Conservation (phyloP, 2,888 invertebrate species). For the Griposia aprilina region DNA sequence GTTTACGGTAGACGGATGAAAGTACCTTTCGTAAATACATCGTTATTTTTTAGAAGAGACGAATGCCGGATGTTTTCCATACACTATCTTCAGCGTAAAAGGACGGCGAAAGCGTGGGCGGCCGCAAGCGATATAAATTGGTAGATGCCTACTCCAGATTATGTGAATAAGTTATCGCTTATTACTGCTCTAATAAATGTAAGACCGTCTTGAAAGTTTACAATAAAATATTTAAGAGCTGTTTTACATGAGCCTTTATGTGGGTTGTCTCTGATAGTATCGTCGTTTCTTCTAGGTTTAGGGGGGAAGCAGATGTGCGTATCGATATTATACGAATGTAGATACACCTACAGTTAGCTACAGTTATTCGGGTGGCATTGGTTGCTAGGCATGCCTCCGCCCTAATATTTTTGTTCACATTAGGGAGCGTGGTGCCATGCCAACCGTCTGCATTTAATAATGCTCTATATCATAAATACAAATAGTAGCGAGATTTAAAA, state of each 20-base stretch:
- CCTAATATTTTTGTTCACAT: conserved; percentile 67
- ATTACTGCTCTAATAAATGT: conserved; percentile 21
- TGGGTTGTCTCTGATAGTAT: conserved; percentile 17
- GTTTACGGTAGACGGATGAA: not conserved
- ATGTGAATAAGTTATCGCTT: conserved; percentile 38
- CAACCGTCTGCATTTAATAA: conserved; percentile 63
- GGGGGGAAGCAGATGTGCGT: conserved; percentile 49
- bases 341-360: conserved; percentile 51
- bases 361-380: conserved; percentile 60
- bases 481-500: conserved; percentile 44
- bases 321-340: conserved; percentile 53
- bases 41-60: conserved; percentile 17
- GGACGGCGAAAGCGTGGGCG: conserved; percentile 5
- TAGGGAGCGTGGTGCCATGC: conserved; percentile 67
- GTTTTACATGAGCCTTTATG: conserved; percentile 10
- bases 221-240: conserved; percentile 29
- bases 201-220: conserved; percentile 4
- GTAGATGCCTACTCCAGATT: conserved; percentile 9
- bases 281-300: conserved; percentile 52
- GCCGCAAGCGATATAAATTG: conserved; percentile 14
- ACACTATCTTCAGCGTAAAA: conserved; percentile 10
- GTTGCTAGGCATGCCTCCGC: conserved; percentile 68
- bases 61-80: conserved; percentile 9
- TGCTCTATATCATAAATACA: conserved; percentile 59
- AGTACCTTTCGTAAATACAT: not conserved